Conservation (phyloP, 2,888 invertebrate genomes). For the Sinotaia quadrata region DNA sequence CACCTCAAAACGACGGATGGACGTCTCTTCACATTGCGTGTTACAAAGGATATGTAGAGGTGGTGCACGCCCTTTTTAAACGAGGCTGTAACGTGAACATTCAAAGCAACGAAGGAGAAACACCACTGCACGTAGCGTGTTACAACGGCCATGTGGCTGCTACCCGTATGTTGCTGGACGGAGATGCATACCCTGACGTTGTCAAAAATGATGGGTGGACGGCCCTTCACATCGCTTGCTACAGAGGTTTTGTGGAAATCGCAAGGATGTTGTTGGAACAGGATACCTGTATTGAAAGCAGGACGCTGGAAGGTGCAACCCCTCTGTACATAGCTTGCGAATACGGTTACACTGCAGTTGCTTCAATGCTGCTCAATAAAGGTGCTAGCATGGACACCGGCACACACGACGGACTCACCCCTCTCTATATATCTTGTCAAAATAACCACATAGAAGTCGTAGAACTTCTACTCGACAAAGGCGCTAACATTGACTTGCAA, state of each 20-base stretch:
- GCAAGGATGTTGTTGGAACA: not conserved
- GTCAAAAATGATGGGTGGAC: not conserved
- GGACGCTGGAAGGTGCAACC: too few species aligned
- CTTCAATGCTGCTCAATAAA: not conserved
- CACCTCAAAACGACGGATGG: too few species aligned
- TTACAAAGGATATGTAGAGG: not conserved
- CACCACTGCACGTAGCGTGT: not conserved
- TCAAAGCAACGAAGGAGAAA: not conserved
- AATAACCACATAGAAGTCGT: not conserved
- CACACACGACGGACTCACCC: not conserved
- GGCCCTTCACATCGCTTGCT: not conserved
- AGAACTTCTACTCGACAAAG: not conserved
- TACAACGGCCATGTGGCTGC: not conserved
- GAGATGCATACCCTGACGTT: not conserved
- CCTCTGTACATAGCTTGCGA: not conserved
- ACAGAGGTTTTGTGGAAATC: not conserved
- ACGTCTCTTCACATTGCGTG: not conserved
- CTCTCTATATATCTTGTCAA: not conserved
- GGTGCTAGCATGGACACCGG: not conserved
- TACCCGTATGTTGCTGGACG: not conserved
- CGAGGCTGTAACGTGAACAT: not conserved
- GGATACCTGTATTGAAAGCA: not conserved
- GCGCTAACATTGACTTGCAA: not conserved
- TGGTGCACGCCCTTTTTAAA: not conserved
- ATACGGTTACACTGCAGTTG: not conserved